Evolutionary conservation across 2,797 vertebrate species (phyloP).

Genomic region (Urosaurus nigricauda): DNA sequence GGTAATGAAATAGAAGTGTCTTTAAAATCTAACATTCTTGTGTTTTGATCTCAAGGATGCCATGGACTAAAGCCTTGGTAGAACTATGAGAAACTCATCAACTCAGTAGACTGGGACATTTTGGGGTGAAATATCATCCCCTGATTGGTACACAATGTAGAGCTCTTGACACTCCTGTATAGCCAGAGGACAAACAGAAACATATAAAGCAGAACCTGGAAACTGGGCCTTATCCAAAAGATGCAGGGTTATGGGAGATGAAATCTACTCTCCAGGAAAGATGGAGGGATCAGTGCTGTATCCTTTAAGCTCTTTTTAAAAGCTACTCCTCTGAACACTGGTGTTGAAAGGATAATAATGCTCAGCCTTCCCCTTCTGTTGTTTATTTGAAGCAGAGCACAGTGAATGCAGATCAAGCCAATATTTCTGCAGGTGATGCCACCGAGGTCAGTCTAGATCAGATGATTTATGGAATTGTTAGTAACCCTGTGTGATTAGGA

Average conservation of each 20-base stretch:
- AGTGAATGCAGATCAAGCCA: conserved; percentile 64
- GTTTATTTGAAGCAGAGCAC: conserved; percentile 23
- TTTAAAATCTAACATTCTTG: not conserved
- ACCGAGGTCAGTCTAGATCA: conserved; percentile 51
- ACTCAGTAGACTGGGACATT: not conserved
- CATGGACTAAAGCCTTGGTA: not conserved
- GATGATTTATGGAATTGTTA: conserved; percentile 67
- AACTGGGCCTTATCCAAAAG: conserved; percentile 5
- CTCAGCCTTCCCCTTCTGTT: conserved; percentile 24
- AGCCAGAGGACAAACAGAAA: not conserved
- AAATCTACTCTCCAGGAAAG: conserved; percentile 41
- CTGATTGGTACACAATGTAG: not conserved
- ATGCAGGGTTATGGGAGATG: conserved; percentile 27
- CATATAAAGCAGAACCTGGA: not conserved
- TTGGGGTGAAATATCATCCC: not conserved
- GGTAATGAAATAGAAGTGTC: not conserved
- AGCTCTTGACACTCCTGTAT: not conserved
- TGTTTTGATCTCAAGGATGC: not conserved
- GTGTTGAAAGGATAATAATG: conserved; percentile 46
- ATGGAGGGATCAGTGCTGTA: not conserved
- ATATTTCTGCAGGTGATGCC: conserved; percentile 60
- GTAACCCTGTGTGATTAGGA: conserved; percentile 44
- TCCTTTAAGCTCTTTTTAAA: conserved; percentile 37
- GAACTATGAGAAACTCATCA: not conserved
- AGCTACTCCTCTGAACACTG: conserved; percentile 40